phyloP scores from a whole-genome alignment of 2,888 invertebrate species.

The Drosophila multiciliata region DNA sequence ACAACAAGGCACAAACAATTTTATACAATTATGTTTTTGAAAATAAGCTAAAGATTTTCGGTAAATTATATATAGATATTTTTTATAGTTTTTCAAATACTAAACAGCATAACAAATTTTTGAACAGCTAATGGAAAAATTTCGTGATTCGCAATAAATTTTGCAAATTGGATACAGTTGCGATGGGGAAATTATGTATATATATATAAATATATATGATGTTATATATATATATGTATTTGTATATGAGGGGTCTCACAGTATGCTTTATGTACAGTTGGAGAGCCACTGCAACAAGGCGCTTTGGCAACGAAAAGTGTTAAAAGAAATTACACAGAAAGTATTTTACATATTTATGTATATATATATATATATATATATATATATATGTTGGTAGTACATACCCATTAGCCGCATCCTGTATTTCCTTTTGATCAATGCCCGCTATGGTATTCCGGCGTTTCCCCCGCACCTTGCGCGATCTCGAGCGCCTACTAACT shows the following conservation, averaged over 20 bases:
- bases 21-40: slow-evolving; percentile 46
- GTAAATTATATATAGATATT: slow-evolving; percentile 16
- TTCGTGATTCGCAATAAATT: slow-evolving; percentile 41
- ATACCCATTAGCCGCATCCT: slow-evolving; percentile 93
- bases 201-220: slow-evolving; percentile 6
- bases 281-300: slow-evolving; percentile 50
- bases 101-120: slow-evolving; percentile 83
- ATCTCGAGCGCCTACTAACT: slow-evolving; percentile 89
- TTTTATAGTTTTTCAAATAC: slow-evolving; percentile 33
- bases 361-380: neutral
- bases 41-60: slow-evolving; percentile 29
- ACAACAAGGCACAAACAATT: slow-evolving; percentile 54
- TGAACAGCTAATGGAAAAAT: slow-evolving; percentile 48
- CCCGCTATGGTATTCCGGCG: slow-evolving; percentile 96
- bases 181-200: neutral
- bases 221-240: slow-evolving; percentile 27
- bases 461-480: slow-evolving; percentile 91
- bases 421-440: slow-evolving; percentile 95
- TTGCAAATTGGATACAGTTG: slow-evolving; percentile 32
- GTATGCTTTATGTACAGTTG: slow-evolving; percentile 51
- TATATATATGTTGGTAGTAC: slow-evolving; percentile 80
- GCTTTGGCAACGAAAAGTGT: slow-evolving; percentile 47
- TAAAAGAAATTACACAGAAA: slow-evolving; percentile 22
- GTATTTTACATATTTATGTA: neutral
- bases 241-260: slow-evolving; percentile 28